Evolutionary conservation across 2,113 vertebrate genomes (phyloP), one percentile per base, ranked within the genome.

Genomic region (Capricornis sumatraensis): DNA sequence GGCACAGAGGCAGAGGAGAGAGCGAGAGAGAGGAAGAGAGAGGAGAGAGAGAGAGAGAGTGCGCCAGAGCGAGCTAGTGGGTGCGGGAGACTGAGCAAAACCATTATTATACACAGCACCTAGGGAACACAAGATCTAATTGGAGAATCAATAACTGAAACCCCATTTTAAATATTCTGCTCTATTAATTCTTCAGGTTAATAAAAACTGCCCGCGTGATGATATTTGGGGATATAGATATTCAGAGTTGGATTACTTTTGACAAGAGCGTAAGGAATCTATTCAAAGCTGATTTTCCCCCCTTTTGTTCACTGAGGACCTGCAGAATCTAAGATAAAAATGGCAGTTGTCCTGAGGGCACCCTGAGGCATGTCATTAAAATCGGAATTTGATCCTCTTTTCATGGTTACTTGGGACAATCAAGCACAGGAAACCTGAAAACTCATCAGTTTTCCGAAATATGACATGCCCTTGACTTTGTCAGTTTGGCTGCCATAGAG

Each of bases 321-420:
- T 99, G 99, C 99, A 99, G 98, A 99, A 99, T 99, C 98, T 99
- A 99, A 99, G 99, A 99, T 99, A 99, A 99, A 99, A 99, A 99
- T 99, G 99, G 99, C 98, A 99, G 98, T 99, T 99, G 98, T 99
- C 99, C 99, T 99, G 99, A 99, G 99, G 99, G 99, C 99, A 99
- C 99, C 99, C 99, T 96, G 98, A 99, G 99, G 99, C 99, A 99
- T 99, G 99, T 99, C 99, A 99, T 99, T 99, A 99, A 99, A 99
- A 99, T 98, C 98, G 98, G 99, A 99, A 99, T 99, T 99, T 99
- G 99, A 99, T 99, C 99, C 99, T 99, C 98, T 98, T 99, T 99
- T 99, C 99, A 99, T 99, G 99, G 98, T 99, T 98, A 98, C 99
- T 99, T 99, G 99, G 99, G 99, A 99, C 99, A 99, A 99, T 99